Evolutionary conservation across 2,797 vertebrate genomes (phyloP).

Genomic region (Anabas testudineus): DNA sequence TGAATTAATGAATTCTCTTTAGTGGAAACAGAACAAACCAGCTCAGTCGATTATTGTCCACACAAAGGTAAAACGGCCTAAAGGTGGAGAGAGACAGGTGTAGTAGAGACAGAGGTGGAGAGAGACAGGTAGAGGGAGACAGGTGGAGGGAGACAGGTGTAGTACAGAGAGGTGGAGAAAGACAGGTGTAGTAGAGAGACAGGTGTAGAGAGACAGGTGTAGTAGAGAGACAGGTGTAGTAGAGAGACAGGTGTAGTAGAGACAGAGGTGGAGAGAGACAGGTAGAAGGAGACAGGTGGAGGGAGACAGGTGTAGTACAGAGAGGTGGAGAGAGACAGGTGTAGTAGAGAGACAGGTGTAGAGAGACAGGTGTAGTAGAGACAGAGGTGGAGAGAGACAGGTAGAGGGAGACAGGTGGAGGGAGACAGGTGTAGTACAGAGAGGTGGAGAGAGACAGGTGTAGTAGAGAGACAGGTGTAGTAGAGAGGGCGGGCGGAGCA

Average conservation of each 20-base stretch:
- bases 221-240: too few species aligned
- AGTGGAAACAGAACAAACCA: not conserved
- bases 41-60: not conserved
- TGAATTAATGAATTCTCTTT: slow-evolving; percentile 8
- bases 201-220: not conserved
- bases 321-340: not conserved
- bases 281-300: not conserved
- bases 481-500: too few species aligned
- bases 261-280: not conserved
- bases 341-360: not conserved
- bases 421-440: too few species aligned
- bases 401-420: not conserved
- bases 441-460: too few species aligned
- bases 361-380: too few species aligned
- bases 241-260: not conserved
- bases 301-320: not conserved
- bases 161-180: not conserved
- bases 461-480: slow-evolving; percentile 57
- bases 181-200: not conserved
- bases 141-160: not conserved
- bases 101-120: too few species aligned
- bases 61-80: not conserved
- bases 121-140: not conserved
- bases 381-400: too few species aligned
- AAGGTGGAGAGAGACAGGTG: not conserved